These are phyloP conservation scores for Cetoscarus ocellatus DNA, from an alignment of 2,797 vertebrate genomes.

Conservation along the genomic window DNA sequence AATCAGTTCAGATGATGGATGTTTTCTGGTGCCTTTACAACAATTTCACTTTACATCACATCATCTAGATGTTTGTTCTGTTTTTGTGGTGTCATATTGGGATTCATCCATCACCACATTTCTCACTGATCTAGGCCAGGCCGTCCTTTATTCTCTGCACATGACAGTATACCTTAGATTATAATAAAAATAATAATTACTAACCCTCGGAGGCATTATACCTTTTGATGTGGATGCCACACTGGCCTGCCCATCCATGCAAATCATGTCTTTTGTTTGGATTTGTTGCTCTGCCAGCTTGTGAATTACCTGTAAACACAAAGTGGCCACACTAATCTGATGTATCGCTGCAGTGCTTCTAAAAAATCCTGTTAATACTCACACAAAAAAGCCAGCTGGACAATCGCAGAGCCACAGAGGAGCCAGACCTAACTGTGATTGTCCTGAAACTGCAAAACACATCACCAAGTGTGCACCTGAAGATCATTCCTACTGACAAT, in stretches of 20 bases:
- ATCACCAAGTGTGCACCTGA: background rate
- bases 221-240: constrained; percentile 15
- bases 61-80: no score
- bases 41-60: no score
- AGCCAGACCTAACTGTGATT: constrained; percentile 5
- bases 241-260: constrained; percentile 18
- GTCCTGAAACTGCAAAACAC: constrained; percentile 7
- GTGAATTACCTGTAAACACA: constrained; percentile 34
- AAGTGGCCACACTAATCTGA: constrained; percentile 32
- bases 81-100: no score
- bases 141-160: background rate
- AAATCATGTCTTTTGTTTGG: constrained; percentile 33
- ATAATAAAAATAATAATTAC: constrained; percentile 5
- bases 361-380: constrained; percentile 13
- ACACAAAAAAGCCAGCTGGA: constrained; percentile 25
- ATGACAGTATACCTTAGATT: background rate
- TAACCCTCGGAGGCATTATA: background rate
- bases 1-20: no score
- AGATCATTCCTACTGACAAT: constrained; percentile 22
- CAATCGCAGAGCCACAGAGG: constrained; percentile 4
- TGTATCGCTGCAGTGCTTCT: constrained; percentile 8
- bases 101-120: background rate
- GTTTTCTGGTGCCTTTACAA: no score
- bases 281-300: constrained; percentile 26
- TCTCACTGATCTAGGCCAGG: background rate